These are phyloP conservation scores for Noctuana brunneofusca DNA, from an alignment of 2,888 invertebrate genomes.

Conservation along the genomic window DNA sequence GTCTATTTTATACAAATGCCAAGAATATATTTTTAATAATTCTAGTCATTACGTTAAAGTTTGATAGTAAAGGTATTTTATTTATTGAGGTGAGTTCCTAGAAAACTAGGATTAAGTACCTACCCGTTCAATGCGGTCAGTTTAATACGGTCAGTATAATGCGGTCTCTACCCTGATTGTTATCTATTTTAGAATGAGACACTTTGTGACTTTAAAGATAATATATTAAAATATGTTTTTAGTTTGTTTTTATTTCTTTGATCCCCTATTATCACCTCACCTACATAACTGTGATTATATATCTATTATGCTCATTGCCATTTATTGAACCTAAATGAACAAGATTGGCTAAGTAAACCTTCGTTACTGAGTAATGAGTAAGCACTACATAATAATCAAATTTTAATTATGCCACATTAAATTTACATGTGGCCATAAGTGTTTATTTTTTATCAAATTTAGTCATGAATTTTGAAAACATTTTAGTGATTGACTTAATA, in stretches of 20 bases:
- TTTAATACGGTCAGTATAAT: conserved; percentile 45
- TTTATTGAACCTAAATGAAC: no score
- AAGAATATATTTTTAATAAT: conserved; percentile 62
- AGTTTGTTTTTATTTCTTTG: conserved; percentile 18
- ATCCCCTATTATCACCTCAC: neutral
- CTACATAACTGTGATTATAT: neutral
- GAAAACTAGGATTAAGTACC: conserved; percentile 66
- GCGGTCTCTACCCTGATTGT: conserved; percentile 65
- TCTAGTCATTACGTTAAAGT: conserved; percentile 78
- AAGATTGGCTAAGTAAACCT: no score
- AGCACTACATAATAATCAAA: no score
- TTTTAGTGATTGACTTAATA: no score
- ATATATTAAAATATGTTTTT: conserved; percentile 44
- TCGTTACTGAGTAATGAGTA: no score
- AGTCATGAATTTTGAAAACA: no score
- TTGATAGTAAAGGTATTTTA: conserved; percentile 70
- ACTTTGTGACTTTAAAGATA: conserved; percentile 70
- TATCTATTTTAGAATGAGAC: conserved; percentile 67
- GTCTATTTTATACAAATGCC: conserved; percentile 64
- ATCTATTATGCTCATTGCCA: no score
- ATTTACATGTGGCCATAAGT: no score
- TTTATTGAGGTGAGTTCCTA: conserved; percentile 70
- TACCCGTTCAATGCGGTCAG: no score
- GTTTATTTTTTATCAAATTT: no score
- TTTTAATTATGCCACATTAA: no score